These are phyloP conservation scores for Crotalus horridus DNA, from an alignment of 2,113 vertebrate genomes.

Conservation along the genomic window DNA sequence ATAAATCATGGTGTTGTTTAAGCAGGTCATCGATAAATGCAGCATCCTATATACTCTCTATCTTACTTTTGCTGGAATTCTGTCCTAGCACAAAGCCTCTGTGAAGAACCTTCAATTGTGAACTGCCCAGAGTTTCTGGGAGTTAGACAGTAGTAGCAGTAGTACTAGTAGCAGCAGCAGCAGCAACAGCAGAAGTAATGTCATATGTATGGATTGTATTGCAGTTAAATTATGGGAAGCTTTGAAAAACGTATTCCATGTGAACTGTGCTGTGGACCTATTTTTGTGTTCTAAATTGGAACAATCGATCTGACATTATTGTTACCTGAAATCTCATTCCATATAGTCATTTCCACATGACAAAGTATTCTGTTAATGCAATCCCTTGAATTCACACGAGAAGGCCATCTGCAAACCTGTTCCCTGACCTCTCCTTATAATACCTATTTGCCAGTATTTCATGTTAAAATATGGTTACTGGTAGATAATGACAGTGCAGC, in stretches of 20 bases:
- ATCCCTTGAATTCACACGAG: background rate
- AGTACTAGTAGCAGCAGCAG: background rate
- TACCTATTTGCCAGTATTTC: background rate
- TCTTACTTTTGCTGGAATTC: background rate
- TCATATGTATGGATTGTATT: background rate
- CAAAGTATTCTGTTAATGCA: background rate
- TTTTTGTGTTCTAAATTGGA: background rate
- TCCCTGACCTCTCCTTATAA: background rate
- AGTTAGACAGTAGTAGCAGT: background rate
- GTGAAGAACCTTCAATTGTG: background rate
- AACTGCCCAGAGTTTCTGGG: background rate
- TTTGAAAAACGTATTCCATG: background rate
- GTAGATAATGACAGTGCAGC: background rate
- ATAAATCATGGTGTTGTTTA: background rate
- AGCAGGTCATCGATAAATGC: background rate
- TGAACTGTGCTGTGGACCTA: background rate
- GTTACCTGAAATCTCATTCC: background rate
- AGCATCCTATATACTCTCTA: background rate
- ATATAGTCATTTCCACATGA: background rate
- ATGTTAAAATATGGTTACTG: background rate
- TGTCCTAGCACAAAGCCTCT: background rate
- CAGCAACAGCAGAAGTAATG: background rate
- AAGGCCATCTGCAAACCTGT: background rate
- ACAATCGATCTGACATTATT: background rate
- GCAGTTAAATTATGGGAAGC: background rate